Evolutionary conservation across 2,888 invertebrate species (phyloP).

Genomic region (Nymphalis c-album): DNA sequence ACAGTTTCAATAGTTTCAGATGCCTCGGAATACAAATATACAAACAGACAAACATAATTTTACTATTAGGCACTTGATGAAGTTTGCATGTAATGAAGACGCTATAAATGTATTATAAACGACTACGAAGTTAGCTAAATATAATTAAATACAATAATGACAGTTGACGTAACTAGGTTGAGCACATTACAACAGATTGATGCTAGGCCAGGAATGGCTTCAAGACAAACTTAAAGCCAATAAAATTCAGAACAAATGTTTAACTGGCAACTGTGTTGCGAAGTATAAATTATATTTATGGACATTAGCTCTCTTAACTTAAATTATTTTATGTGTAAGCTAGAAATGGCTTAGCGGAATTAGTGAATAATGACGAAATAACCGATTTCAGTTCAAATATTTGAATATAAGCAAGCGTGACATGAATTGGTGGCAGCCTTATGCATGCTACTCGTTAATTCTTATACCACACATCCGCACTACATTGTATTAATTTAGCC

Average conservation of each 20-base stretch:
- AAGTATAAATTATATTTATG: constrained; percentile 4
- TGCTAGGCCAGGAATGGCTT: background rate
- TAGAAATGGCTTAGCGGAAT: background rate
- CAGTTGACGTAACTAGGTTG: background rate
- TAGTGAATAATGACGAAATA: background rate
- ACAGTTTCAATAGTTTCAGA: too few relatives aligned
- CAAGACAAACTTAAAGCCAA: constrained; percentile 9
- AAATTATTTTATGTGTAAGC: constrained; percentile 3
- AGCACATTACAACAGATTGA: constrained; percentile 7
- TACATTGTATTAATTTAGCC: too few relatives aligned
- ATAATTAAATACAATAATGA: background rate
- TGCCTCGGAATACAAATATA: too few relatives aligned
- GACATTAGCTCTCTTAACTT: constrained; percentile 1
- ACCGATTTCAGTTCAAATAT: too few relatives aligned
- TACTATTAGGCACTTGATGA: too few relatives aligned
- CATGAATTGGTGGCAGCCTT: background rate
- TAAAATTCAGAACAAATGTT: constrained; percentile 4
- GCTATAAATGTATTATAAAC: background rate
- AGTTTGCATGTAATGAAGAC: too few relatives aligned
- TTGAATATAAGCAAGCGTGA: too few relatives aligned
- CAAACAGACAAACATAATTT: too few relatives aligned
- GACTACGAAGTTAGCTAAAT: background rate
- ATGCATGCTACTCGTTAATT: too few relatives aligned
- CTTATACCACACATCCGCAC: too few relatives aligned
- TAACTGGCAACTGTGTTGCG: constrained; percentile 6